Conservation (phyloP, 2,113 vertebrate species). For the Suncus etruscus region DNA sequence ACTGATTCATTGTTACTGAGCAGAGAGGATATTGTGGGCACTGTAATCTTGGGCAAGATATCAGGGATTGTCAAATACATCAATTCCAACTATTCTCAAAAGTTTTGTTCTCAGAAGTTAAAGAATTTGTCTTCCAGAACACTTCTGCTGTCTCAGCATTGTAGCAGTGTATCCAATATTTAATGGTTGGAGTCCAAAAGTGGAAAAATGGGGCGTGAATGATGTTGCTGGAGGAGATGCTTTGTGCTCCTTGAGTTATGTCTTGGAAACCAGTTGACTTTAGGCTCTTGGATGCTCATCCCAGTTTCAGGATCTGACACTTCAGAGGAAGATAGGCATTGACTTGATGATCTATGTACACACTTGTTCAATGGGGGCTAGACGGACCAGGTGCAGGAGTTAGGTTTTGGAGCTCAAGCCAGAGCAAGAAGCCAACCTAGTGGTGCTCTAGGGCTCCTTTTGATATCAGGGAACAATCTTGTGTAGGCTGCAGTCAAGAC, state of each 20-base stretch:
- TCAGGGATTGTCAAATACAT: background rate
- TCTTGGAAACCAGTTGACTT: background rate
- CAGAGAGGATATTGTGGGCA: background rate
- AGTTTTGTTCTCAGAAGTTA: background rate
- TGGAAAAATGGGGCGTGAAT: background rate
- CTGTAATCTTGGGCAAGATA: background rate
- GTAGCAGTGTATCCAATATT: accelerated
- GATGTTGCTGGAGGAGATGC: background rate
- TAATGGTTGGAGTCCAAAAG: background rate
- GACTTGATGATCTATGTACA: background rate
- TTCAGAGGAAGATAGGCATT: background rate
- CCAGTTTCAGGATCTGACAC: background rate
- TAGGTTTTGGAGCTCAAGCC: background rate
- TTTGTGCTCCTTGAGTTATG: background rate
- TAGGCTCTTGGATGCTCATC: background rate
- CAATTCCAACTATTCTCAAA: background rate
- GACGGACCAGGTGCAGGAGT: background rate
- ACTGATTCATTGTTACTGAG: background rate
- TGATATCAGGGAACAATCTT: too few species aligned
- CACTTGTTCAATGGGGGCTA: background rate
- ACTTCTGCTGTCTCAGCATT: background rate
- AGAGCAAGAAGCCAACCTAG: background rate
- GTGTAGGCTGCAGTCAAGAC: too few species aligned
- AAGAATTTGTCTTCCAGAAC: background rate
- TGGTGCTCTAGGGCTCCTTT: too few species aligned